phyloP scores from a whole-genome alignment of 2,797 vertebrate species.

The Heterohyrax brucei region DNA sequence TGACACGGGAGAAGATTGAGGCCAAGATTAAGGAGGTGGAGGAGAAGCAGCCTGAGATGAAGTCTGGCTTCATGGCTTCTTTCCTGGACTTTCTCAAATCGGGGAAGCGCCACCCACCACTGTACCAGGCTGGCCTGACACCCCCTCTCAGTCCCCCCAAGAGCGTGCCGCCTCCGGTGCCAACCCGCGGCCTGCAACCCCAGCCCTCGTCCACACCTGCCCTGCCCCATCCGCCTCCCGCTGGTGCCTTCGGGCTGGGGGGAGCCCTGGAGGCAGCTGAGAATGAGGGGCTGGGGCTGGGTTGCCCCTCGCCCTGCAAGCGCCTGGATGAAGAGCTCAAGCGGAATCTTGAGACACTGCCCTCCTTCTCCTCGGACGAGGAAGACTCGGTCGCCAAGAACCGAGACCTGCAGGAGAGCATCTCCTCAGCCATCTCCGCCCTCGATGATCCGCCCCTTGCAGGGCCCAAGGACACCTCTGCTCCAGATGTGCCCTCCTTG shows the following conservation, averaged over 20 bases:
- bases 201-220: conserved; percentile 85
- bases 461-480: conserved; percentile 85
- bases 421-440: conserved; percentile 97
- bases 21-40: conserved; percentile 95
- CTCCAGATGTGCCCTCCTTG: conserved; percentile 76
- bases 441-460: conserved; percentile 93
- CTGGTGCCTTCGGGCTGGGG: conserved; percentile 87
- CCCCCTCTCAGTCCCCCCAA: conserved; percentile 81
- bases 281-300: conserved; percentile 93
- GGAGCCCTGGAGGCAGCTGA: conserved; percentile 92
- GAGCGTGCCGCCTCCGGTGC: conserved; percentile 91
- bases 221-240: conserved; percentile 87
- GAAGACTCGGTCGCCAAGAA: conserved; percentile 98
- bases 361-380: conserved; percentile 97
- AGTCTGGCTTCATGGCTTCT: conserved; percentile 96
- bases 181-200: conserved; percentile 90
- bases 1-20: conserved; percentile 95
- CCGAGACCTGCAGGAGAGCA: conserved; percentile 98
- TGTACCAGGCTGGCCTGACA: conserved; percentile 88
- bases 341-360: conserved; percentile 96
- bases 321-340: conserved; percentile 97
- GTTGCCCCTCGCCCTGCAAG: conserved; percentile 96
- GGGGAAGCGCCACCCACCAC: conserved; percentile 93
- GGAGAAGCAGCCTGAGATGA: conserved; percentile 96
- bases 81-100: conserved; percentile 97